These are phyloP conservation scores for Enteromius mattozi DNA, from an alignment of 2,797 vertebrate genomes.

Conservation along the genomic window DNA sequence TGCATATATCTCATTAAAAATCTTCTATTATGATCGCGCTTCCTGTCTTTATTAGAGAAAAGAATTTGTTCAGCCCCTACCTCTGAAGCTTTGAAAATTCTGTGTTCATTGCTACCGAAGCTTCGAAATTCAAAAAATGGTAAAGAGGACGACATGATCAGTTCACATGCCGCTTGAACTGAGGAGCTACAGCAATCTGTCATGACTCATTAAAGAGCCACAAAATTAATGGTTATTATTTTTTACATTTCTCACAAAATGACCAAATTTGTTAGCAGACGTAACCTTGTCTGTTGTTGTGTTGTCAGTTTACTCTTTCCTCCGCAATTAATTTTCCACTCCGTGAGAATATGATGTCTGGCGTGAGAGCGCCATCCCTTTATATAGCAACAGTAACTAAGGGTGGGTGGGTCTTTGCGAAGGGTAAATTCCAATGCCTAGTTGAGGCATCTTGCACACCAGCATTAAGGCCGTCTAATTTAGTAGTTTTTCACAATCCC, in stretches of 20 bases:
- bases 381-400: neutral
- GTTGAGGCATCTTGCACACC: neutral
- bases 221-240: neutral
- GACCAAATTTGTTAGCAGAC: neutral
- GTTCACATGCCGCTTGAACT: neutral
- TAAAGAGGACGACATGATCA: neutral
- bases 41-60: no score
- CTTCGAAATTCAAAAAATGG: no score
- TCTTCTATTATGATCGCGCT: no score
- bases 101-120: no score
- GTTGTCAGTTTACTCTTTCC: neutral
- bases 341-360: neutral
- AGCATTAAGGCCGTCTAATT: neutral
- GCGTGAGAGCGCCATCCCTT: neutral
- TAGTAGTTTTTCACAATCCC: neutral
- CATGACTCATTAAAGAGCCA: neutral
- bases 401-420: neutral
- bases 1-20: no score
- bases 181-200: neutral
- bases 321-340: neutral
- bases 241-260: neutral
- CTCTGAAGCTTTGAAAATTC: no score
- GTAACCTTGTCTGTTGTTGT: neutral
- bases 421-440: neutral
- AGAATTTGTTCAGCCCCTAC: no score